phyloP scores from a whole-genome alignment of 2,113 vertebrate species.

The Sylvilagus bachmani region DNA sequence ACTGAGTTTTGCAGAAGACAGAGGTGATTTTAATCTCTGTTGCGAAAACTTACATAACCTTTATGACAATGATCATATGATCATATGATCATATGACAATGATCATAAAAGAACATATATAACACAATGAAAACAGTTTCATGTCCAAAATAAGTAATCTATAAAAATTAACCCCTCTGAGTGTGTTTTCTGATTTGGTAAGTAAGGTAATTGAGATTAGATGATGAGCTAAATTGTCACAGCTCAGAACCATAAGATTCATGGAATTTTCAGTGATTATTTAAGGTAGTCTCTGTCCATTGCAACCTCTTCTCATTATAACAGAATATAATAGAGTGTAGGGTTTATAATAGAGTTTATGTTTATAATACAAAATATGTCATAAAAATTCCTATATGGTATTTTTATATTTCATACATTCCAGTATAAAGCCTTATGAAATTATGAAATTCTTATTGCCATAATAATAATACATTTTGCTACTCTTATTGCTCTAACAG shows the following conservation, averaged over 20 bases:
- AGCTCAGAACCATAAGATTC: neutral
- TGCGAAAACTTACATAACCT: conserved; percentile 39
- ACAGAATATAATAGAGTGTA: neutral
- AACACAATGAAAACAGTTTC: neutral
- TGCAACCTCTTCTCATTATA: neutral
- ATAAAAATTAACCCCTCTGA: neutral
- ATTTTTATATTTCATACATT: neutral
- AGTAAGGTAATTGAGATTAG: neutral
- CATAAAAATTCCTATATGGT: neutral
- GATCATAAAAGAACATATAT: conserved; percentile 10
- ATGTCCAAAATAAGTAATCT: neutral
- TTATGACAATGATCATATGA: too few relatives aligned
- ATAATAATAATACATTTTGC: neutral
- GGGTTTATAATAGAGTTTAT: neutral
- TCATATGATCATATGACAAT: too few relatives aligned
- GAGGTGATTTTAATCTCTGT: conserved; percentile 48
- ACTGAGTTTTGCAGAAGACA: neutral
- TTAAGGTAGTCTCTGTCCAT: neutral
- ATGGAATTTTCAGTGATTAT: neutral
- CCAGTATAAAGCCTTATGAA: neutral
- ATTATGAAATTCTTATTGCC: neutral
- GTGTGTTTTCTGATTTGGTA: neutral
- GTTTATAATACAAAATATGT: neutral
- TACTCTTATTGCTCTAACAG: neutral
- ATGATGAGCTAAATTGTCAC: neutral